A percentile compares a stretch with the other conserved stretches of the same genome.
Conservation (phyloP, 2,888 invertebrate species). For the Syrista parreyssii region DNA sequence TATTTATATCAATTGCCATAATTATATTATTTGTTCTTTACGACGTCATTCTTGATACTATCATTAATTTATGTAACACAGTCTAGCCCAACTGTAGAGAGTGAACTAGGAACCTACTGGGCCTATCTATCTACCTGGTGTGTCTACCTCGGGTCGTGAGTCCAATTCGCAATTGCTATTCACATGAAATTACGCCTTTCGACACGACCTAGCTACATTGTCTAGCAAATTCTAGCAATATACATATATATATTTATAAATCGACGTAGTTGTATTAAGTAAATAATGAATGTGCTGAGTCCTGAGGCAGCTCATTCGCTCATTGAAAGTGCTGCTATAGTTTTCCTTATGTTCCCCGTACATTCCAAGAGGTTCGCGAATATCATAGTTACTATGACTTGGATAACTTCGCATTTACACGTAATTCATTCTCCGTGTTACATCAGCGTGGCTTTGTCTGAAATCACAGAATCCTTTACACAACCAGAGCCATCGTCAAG, state of each 20-base stretch:
- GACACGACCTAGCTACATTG: conserved; percentile 1
- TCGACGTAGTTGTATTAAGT: conserved; percentile 6
- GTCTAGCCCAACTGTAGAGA: conserved; percentile 30
- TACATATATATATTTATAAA: conserved; percentile 14
- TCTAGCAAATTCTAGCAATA: conserved; percentile 19
- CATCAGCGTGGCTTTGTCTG: conserved; percentile 55
- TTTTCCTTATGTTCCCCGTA: neutral
- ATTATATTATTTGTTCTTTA: neutral
- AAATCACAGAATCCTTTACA: conserved; percentile 34
- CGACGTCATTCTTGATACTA: conserved; percentile 2
- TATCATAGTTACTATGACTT: neutral
- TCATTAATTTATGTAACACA: conserved; percentile 26
- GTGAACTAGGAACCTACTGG: conserved; percentile 35
- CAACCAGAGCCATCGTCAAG: neutral
- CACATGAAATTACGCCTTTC: neutral
- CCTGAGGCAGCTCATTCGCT: neutral
- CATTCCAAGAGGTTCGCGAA: neutral
- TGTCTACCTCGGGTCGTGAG: conserved; percentile 3
- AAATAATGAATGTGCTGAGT: conserved; percentile 6
- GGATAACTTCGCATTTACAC: neutral
- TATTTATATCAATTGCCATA: conserved; percentile 3
- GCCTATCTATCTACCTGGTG: conserved; percentile 29
- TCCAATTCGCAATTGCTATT: conserved; percentile 18
- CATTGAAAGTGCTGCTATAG: neutral
- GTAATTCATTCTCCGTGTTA: neutral